A percentile compares a stretch with the other conserved stretches of the same genome.
Evolutionary conservation across 2,113 vertebrate genomes (phyloP).

Genomic region (Hydrolagus affinis): DNA sequence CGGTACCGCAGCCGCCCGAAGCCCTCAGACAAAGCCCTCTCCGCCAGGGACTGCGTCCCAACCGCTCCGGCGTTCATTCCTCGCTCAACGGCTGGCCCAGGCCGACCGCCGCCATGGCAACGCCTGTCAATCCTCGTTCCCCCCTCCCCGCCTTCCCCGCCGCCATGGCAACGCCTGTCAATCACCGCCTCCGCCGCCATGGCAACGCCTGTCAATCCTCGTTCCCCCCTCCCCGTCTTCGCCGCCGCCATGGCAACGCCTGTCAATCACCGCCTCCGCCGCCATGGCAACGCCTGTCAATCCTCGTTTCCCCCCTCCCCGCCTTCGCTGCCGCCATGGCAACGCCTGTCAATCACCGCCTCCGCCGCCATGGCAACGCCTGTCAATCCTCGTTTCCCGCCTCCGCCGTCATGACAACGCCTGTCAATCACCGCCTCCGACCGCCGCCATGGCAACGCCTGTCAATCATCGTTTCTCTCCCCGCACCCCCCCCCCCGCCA

Average conservation of each 20-base stretch:
- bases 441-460: background rate
- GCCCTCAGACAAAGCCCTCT: constrained; percentile 74
- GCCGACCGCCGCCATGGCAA: background rate
- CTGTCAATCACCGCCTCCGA: background rate
- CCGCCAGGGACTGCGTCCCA: constrained; percentile 63
- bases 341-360: background rate
- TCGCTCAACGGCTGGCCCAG: background rate
- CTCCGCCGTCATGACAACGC: background rate
- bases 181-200: background rate
- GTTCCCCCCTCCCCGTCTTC: background rate
- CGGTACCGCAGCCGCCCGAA: constrained; percentile 65
- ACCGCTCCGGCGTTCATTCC: constrained; percentile 38
- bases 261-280: background rate
- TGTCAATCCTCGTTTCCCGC: background rate
- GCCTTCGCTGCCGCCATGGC: background rate
- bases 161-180: background rate
- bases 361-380: background rate
- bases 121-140: too few species aligned
- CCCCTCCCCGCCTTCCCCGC: background rate
- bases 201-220: background rate
- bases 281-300: background rate
- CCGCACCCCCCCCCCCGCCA: background rate
- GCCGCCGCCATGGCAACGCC: background rate
- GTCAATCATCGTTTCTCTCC: background rate
- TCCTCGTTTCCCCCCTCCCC: too few species aligned